Conservation (phyloP, 2,113 vertebrate species). For the Rallus limicola region DNA sequence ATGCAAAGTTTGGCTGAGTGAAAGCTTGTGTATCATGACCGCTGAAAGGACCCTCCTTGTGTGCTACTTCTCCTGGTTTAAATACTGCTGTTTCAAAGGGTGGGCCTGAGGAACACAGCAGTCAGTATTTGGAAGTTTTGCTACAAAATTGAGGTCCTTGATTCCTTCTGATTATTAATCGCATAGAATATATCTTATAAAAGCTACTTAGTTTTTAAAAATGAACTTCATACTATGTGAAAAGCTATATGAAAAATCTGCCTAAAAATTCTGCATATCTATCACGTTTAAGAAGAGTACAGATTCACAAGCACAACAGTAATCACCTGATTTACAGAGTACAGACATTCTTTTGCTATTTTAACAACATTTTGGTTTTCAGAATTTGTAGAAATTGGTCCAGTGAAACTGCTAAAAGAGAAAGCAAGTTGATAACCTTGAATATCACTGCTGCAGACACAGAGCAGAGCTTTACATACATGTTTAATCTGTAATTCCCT, state of each 20-base stretch:
- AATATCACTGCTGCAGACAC: background rate
- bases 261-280: background rate
- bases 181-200: background rate
- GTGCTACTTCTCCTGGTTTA: background rate
- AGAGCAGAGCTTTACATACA: background rate
- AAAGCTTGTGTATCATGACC: background rate
- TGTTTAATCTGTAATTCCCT: background rate
- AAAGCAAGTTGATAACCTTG: background rate
- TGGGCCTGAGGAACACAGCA: background rate
- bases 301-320: background rate
- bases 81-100: background rate
- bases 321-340: background rate
- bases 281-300: background rate
- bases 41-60: background rate
- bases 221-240: background rate
- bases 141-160: background rate
- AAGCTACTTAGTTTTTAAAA: constrained; percentile 2
- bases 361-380: background rate
- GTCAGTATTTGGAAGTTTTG: background rate
- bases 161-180: background rate
- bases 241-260: background rate
- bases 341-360: background rate
- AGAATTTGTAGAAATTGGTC: background rate
- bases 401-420: background rate
- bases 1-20: background rate